Evolutionary conservation across 2,888 invertebrate genomes (phyloP).

Genomic region (Drepana falcataria): DNA sequence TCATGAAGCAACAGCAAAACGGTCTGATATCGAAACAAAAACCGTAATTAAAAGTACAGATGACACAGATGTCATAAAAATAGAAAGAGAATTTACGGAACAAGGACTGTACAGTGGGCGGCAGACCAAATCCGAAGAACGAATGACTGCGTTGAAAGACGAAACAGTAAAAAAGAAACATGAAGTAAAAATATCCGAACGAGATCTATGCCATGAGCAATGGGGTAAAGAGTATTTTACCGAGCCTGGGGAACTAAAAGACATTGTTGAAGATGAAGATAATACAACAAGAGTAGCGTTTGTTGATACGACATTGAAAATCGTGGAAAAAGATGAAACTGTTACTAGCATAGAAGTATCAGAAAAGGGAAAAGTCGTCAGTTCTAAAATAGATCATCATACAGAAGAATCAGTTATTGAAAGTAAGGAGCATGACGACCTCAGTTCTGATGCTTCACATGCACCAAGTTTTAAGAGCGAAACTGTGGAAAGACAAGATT

Average conservation of each 20-base stretch:
- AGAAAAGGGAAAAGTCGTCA: slow-evolving; percentile 69
- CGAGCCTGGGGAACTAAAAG: slow-evolving; percentile 66
- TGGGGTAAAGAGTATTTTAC: slow-evolving; percentile 78
- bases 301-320: slow-evolving; percentile 64
- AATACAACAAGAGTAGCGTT: slow-evolving; percentile 58
- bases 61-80: slow-evolving; percentile 60
- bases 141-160: slow-evolving; percentile 72
- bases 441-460: slow-evolving; percentile 71
- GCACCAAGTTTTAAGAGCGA: slow-evolving; percentile 68
- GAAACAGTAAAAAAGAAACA: slow-evolving; percentile 68
- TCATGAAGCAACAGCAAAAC: slow-evolving; percentile 70
- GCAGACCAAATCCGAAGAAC: slow-evolving; percentile 69
- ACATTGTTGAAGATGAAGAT: slow-evolving; percentile 66
- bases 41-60: slow-evolving; percentile 64
- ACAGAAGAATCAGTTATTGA: slow-evolving; percentile 71
- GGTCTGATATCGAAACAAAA: slow-evolving; percentile 69
- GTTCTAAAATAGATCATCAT: slow-evolving; percentile 66
- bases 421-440: slow-evolving; percentile 70
- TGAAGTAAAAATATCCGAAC: slow-evolving; percentile 73
- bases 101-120: slow-evolving; percentile 69
- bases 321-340: slow-evolving; percentile 67
- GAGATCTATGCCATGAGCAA: slow-evolving; percentile 72
- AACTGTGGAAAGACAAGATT: slow-evolving; percentile 55
- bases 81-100: slow-evolving; percentile 65
- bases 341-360: slow-evolving; percentile 63